Percentiles rank a stretch among this genome's conserved stretches.
These are phyloP conservation scores for Xestia ashworthii DNA, from an alignment of 2,888 invertebrate genomes.

Conservation along the genomic window DNA sequence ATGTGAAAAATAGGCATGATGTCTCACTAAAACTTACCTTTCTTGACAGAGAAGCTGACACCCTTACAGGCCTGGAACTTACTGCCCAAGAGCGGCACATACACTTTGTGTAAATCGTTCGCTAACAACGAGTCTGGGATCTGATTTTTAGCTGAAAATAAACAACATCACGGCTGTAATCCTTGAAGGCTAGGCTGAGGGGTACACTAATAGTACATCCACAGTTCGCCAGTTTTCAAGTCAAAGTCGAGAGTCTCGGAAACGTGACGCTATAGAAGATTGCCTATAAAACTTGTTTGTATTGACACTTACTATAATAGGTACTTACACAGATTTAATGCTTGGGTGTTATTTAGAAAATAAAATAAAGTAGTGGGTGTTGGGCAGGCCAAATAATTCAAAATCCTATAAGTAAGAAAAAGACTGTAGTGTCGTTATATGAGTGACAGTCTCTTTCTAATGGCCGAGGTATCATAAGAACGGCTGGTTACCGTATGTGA, in stretches of 20 bases:
- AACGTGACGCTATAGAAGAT: too few species aligned
- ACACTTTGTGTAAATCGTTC: conserved; percentile 91
- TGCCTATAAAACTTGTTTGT: too few species aligned
- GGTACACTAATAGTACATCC: background rate
- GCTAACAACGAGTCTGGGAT: conserved; percentile 89
- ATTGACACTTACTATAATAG: too few species aligned
- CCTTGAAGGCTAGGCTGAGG: background rate
- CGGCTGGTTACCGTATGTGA: background rate
- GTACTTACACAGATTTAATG: too few species aligned
- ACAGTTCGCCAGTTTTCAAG: background rate
- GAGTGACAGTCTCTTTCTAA: background rate
- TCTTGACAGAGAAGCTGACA: conserved; percentile 92
- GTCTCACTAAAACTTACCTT: conserved; percentile 72
- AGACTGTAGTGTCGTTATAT: background rate
- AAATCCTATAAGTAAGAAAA: background rate
- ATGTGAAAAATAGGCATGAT: background rate
- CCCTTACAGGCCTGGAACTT: conserved; percentile 91
- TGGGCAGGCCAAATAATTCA: too few species aligned
- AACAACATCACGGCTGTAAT: background rate
- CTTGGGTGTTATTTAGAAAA: too few species aligned
- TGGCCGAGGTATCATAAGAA: background rate
- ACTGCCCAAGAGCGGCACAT: conserved; percentile 77
- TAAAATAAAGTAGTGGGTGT: too few species aligned
- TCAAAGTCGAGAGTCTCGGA: too few species aligned
- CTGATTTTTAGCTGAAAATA: conserved; percentile 70